Percentiles rank a stretch among this genome's conserved stretches.
These are phyloP conservation scores for Melanotus villosus DNA, from an alignment of 2,888 invertebrate genomes.

Conservation along the genomic window DNA sequence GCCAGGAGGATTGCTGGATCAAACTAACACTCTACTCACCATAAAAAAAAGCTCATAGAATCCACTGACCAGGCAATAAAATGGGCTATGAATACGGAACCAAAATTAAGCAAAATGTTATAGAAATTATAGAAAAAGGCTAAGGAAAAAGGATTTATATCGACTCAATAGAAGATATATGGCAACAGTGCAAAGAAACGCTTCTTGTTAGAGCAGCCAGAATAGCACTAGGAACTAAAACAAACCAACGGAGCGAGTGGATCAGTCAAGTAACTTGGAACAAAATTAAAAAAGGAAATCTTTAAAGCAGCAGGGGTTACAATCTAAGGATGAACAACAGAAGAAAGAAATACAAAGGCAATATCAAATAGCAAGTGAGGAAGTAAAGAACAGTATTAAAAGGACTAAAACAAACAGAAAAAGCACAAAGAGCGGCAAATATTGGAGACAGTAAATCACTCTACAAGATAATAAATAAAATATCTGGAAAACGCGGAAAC, in stretches of 20 bases:
- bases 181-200: no score
- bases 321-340: background rate
- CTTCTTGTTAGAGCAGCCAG: background rate
- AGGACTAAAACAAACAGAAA: background rate
- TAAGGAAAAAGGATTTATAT: background rate
- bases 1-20: no score
- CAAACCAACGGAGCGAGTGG: background rate
- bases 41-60: no score
- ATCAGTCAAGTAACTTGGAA: background rate
- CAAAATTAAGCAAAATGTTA: no score
- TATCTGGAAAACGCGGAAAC: background rate
- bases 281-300: background rate
- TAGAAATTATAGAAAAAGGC: background rate
- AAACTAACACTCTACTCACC: no score
- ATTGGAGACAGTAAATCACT: no score
- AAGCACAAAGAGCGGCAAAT: constrained; percentile 2
- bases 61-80: no score
- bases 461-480: no score
- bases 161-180: background rate
- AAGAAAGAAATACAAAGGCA: background rate
- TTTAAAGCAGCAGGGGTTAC: background rate
- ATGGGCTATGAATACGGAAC: no score
- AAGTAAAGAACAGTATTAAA: background rate
- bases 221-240: background rate
- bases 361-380: background rate